Percentiles rank a stretch among this genome's conserved stretches.
These are phyloP conservation scores for Thaumatotibia leucotreta DNA, from an alignment of 1,140 invertebrate species.

Conservation along the genomic window DNA sequence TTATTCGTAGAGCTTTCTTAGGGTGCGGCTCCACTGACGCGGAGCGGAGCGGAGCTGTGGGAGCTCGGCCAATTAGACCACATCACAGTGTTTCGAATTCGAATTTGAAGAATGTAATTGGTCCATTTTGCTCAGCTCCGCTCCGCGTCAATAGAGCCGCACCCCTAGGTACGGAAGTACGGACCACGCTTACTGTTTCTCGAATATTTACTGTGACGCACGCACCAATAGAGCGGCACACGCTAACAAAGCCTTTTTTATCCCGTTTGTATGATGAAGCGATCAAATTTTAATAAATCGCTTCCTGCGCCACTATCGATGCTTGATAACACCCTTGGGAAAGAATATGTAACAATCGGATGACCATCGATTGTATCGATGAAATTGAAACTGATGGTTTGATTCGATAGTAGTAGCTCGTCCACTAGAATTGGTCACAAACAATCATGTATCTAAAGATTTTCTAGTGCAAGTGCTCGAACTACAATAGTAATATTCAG, in stretches of 20 bases:
- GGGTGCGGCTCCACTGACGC: too few relatives aligned
- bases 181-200: neutral
- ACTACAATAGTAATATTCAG: too few relatives aligned
- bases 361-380: conserved; percentile 2
- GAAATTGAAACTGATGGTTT: neutral
- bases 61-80: too few relatives aligned
- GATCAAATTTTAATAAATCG: conserved; percentile 65
- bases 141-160: too few relatives aligned
- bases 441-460: too few relatives aligned
- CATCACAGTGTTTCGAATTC: too few relatives aligned
- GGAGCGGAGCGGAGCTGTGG: too few relatives aligned
- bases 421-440: neutral
- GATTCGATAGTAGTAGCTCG: neutral
- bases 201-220: neutral
- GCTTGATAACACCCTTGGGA: conserved; percentile 23
- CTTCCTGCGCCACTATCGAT: conserved; percentile 57
- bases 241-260: conserved; percentile 45
- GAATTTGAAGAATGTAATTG: too few relatives aligned
- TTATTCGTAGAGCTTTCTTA: too few relatives aligned
- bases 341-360: conserved; percentile 3
- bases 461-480: too few relatives aligned
- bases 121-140: too few relatives aligned
- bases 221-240: neutral
- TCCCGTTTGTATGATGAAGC: conserved; percentile 42
- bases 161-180: too few relatives aligned